These are phyloP conservation scores for Luperina testacea DNA, from an alignment of 2,888 invertebrate species.

Conservation along the genomic window DNA sequence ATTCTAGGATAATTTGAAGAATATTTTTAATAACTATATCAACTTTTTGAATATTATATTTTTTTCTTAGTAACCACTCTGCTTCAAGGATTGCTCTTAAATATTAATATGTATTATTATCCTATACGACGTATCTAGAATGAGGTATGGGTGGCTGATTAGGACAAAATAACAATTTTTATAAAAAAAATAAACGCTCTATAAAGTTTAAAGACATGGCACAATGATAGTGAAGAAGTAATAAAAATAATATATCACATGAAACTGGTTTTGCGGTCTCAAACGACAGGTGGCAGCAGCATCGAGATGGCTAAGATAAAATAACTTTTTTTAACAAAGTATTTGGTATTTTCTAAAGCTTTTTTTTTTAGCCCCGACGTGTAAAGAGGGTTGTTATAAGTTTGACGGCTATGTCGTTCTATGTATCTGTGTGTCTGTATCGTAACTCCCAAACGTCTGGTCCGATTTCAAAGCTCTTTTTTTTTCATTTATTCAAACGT, in stretches of 20 bases:
- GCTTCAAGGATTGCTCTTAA: conserved; percentile 45
- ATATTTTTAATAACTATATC: background rate
- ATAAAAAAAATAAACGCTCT: conserved; percentile 47
- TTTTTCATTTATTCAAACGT: background rate
- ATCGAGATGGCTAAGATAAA: background rate
- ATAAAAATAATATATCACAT: conserved; percentile 44
- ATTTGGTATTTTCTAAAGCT: too few relatives aligned
- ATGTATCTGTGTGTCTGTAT: background rate
- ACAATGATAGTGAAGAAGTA: conserved; percentile 55
- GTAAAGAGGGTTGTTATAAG: background rate
- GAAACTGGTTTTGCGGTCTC: conserved; percentile 35
- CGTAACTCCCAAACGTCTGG: background rate
- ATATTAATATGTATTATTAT: conserved; percentile 45
- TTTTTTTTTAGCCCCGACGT: too few relatives aligned
- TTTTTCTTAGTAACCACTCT: conserved; percentile 56
- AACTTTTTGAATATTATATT: background rate
- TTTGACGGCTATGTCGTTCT: background rate
- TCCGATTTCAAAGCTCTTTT: too few relatives aligned
- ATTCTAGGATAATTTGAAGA: conserved; percentile 22
- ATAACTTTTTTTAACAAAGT: background rate
- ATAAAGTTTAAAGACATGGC: conserved; percentile 65
- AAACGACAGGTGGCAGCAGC: conserved; percentile 42
- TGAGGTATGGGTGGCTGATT: conserved; percentile 53
- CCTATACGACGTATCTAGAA: conserved; percentile 60
- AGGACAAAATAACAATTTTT: conserved; percentile 41